phyloP scores from a whole-genome alignment of 2,797 vertebrate genomes.

The Artibeus lituratus region DNA sequence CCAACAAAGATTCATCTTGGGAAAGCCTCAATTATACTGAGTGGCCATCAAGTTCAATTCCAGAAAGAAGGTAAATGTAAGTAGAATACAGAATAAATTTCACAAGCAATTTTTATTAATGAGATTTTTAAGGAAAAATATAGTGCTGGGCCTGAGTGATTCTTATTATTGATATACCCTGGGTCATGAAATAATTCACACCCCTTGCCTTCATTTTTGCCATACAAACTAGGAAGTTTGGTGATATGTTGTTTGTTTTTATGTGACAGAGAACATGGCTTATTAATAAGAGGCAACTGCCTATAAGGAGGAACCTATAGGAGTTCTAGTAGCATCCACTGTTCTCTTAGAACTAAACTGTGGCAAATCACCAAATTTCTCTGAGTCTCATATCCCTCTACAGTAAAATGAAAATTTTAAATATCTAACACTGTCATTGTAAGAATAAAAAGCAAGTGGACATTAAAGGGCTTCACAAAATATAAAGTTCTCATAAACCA shows the following conservation, averaged over 20 bases:
- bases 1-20: background rate
- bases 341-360: background rate
- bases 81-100: background rate
- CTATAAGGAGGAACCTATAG: background rate
- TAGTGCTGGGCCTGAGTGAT: background rate
- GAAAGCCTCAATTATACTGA: background rate
- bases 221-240: background rate
- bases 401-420: background rate
- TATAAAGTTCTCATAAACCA: background rate
- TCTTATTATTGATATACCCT: background rate
- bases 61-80: background rate
- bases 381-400: background rate
- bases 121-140: conserved; percentile 18
- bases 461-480: conserved; percentile 5
- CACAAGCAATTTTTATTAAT: conserved; percentile 16
- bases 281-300: background rate
- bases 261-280: background rate
- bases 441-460: background rate
- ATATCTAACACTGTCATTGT: background rate
- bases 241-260: background rate
- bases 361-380: conserved; percentile 6
- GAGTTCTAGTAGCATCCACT: background rate
- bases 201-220: background rate
- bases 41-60: background rate
- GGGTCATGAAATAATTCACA: background rate